These are phyloP conservation scores for Nasonia oneida DNA, from an alignment of 2,888 invertebrate genomes.

Conservation along the genomic window DNA sequence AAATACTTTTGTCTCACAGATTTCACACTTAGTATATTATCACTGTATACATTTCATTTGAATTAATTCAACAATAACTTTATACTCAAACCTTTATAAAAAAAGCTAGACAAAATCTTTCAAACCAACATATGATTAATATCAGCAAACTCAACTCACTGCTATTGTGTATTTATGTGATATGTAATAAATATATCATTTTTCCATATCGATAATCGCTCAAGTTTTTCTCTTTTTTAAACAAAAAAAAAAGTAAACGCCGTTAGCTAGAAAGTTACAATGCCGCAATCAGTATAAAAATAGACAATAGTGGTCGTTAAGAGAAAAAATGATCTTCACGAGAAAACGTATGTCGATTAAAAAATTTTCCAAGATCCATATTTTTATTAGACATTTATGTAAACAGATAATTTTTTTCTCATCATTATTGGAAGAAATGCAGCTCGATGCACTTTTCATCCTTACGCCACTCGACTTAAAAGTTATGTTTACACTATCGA, in stretches of 20 bases:
- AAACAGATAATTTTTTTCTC: constrained; percentile 11
- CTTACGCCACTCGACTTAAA: background rate
- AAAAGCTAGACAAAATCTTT: constrained; percentile 36
- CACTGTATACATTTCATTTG: background rate
- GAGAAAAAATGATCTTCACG: constrained; percentile 41
- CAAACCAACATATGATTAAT: constrained; percentile 11
- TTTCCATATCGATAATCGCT: background rate
- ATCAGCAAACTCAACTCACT: constrained; percentile 27
- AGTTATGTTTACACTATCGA: constrained; percentile 6
- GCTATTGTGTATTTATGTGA: constrained; percentile 24
- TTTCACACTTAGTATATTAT: constrained; percentile 1
- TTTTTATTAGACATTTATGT: constrained; percentile 7
- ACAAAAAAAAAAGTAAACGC: background rate
- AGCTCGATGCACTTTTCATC: constrained; percentile 21
- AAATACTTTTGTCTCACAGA: constrained; percentile 13
- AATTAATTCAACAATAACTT: constrained; percentile 19
- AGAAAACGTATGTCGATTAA: constrained; percentile 45
- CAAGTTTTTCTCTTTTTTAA: background rate
- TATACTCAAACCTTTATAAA: constrained; percentile 24
- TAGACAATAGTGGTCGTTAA: constrained; percentile 33
- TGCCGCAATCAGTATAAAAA: constrained; percentile 53
- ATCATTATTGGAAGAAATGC: constrained; percentile 37
- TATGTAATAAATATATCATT: constrained; percentile 22
- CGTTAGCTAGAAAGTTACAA: constrained; percentile 32
- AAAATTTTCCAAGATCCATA: constrained; percentile 26